phyloP scores from a whole-genome alignment of 2,797 vertebrate genomes.

The Myotis planiceps region DNA sequence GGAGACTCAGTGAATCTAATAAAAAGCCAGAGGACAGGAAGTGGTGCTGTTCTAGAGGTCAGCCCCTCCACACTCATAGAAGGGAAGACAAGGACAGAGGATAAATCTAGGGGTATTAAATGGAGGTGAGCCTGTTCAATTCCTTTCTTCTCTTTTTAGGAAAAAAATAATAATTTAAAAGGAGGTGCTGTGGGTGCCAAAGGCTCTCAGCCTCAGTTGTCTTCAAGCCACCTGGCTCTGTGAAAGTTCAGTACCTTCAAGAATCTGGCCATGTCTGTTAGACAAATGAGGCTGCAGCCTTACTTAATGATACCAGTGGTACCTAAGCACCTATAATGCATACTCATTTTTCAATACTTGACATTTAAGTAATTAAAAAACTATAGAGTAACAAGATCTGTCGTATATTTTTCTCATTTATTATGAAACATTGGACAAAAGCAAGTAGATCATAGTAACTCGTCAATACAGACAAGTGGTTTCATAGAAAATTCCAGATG shows the following conservation, averaged over 20 bases:
- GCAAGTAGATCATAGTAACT: not conserved
- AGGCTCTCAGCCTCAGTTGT: not conserved
- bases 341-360: slow-evolving; percentile 64
- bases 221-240: not conserved
- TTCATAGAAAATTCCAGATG: not conserved
- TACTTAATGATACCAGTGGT: slow-evolving; percentile 49
- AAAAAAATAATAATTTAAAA: not conserved
- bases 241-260: not conserved
- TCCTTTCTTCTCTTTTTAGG: not conserved
- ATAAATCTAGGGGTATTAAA: not conserved
- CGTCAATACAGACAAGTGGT: not conserved
- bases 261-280: slow-evolving; percentile 44
- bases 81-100: not conserved
- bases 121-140: not conserved
- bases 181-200: not conserved
- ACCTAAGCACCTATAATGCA: slow-evolving; percentile 5
- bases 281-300: slow-evolving; percentile 47
- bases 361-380: slow-evolving; percentile 63
- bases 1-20: not conserved
- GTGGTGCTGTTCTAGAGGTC: not conserved
- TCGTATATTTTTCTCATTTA: slow-evolving; percentile 48
- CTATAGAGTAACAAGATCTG: slow-evolving; percentile 21
- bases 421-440: slow-evolving; percentile 43
- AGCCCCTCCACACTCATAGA: not conserved
- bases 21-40: not conserved